Evolutionary conservation across 2,113 vertebrate genomes (phyloP), one percentile per base, ranked within the genome.

Genomic region (Prietella phreatophila): DNA sequence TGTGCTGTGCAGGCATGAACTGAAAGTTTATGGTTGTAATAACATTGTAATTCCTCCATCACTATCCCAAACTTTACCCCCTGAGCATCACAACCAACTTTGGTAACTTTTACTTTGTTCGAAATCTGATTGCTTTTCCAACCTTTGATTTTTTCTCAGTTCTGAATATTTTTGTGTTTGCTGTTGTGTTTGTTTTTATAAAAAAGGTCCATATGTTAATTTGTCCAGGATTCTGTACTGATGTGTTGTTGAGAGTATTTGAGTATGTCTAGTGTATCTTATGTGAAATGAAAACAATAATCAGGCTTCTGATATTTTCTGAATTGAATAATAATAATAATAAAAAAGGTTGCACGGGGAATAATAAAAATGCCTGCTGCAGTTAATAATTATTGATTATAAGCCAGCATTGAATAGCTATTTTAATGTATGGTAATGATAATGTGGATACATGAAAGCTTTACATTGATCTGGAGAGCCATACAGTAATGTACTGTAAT

Each of bases 401-500:
- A 85, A 71, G 36, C 9, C 81, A 76, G 85, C 87, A 71, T 86
- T 89, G 33, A 88, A 91, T 83, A 42, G 82, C 86, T 82, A 89
- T 90, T 93, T 87, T 93, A 93, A 93, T 93, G 92, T 88, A 90
- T 92, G 88, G 78, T 33, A 90, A 92, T 86, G 89, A 90, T 86
- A 78, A 89, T 91, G 90, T 92, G 91, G 91, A 92, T 94, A 90
- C 92, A 91, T 76, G 90, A 85, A 89, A 90, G 88, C 83, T 84
- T 76, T 89, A 87, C 90, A 96, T 95, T 92, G 95, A 96, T 95
- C 93, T 91, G 88, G 87, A 90, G 91, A 95, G 95, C 93, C 86
- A 94, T 95, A 93, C 85, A 91, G 90, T 94, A 93, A 93, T 94
- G 93, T 94, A 87, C 93, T 91, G 89, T 95, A 95, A 95, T 93